Evolutionary conservation across 2,113 vertebrate species (phyloP).

Genomic region (Piprites chloris): DNA sequence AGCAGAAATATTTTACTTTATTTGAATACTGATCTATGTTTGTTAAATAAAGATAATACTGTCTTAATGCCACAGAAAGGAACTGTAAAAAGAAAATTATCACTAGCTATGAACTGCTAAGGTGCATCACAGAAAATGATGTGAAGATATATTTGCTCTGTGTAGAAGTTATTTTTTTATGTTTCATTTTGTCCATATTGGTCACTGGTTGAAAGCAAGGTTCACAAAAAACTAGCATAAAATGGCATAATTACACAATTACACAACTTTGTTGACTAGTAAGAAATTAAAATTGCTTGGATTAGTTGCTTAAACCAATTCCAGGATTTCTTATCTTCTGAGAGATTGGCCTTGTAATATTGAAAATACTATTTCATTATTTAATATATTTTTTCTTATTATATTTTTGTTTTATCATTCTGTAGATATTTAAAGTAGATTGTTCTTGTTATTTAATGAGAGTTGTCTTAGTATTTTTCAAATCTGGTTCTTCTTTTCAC

Average conservation of each 20-base stretch:
- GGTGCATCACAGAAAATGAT: background rate
- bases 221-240: background rate
- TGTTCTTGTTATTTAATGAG: background rate
- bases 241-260: background rate
- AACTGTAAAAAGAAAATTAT: background rate
- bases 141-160: background rate
- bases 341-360: background rate
- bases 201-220: background rate
- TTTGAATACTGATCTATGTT: background rate
- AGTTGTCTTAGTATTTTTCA: background rate
- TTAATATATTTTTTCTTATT: background rate
- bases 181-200: background rate
- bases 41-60: background rate
- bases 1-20: background rate
- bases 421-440: background rate
- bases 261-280: background rate
- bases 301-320: background rate
- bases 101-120: background rate
- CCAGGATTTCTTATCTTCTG: background rate
- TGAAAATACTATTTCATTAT: background rate
- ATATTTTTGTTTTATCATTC: background rate
- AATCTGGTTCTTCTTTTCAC: fast-evolving
- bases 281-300: background rate
- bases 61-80: background rate
- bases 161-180: background rate